phyloP scores from a whole-genome alignment of 92 coral and sea anemone genomes.

The Metridium senile region DNA sequence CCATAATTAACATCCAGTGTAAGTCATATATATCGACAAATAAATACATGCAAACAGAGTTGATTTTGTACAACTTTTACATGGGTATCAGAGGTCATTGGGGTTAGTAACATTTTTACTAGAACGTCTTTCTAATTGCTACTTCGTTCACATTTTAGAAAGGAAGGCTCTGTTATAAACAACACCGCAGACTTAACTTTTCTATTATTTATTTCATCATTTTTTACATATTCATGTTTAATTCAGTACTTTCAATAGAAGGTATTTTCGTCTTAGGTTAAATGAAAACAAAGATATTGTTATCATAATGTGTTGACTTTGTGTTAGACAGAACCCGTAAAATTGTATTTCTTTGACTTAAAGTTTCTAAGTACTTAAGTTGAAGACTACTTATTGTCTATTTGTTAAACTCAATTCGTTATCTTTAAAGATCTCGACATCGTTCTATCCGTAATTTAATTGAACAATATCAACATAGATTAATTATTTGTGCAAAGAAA shows the following conservation, averaged over 20 bases:
- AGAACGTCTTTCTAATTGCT: not conserved
- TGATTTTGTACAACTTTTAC: not conserved
- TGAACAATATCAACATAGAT: not conserved
- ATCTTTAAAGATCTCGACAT: not conserved
- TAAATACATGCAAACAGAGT: slow-evolving; percentile 1
- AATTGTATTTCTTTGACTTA: not conserved
- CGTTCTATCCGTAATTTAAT: not conserved
- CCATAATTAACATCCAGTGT: not conserved
- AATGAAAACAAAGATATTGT: no score
- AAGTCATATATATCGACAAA: not conserved
- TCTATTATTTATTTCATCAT: not conserved
- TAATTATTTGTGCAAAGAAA: slow-evolving; percentile 8
- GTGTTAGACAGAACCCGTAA: not conserved
- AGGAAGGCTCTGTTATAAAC: not conserved
- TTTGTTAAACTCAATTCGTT: not conserved
- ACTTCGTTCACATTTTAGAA: not conserved
- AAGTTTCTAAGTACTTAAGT: not conserved
- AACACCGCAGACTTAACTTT: not conserved
- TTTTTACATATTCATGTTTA: no score
- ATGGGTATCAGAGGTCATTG: not conserved
- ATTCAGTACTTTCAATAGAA: no score
- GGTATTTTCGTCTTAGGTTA: no score
- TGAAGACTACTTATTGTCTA: not conserved
- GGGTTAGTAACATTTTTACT: not conserved
- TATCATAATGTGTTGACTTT: not conserved